These are phyloP conservation scores for Atethmia centrago DNA, from an alignment of 2,888 invertebrate species.

Conservation along the genomic window DNA sequence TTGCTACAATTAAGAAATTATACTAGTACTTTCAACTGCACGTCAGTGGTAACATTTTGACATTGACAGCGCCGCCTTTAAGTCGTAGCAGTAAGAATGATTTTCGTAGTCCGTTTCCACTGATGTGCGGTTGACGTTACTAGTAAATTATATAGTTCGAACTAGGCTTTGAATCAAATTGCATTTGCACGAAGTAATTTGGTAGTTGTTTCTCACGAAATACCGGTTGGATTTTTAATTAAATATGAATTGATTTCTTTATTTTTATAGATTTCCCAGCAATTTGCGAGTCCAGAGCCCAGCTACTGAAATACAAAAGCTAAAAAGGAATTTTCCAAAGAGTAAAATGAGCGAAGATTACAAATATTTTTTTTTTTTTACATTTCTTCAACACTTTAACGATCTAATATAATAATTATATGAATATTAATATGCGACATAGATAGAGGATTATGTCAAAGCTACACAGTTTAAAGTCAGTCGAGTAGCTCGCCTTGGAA, in stretches of 20 bases:
- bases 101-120: too few species aligned
- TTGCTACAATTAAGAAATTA: background rate
- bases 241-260: too few species aligned
- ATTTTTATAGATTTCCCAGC: background rate
- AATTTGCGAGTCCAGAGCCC: background rate
- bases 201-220: background rate
- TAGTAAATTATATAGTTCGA: background rate
- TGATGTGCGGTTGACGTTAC: too few species aligned
- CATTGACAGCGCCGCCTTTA: too few species aligned
- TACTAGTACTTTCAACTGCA: too few species aligned
- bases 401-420: background rate
- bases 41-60: too few species aligned
- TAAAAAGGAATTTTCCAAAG: too few species aligned
- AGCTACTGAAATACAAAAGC: background rate
- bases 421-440: slow-evolving; percentile 13
- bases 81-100: too few species aligned
- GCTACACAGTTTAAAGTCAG: slow-evolving; percentile 53
- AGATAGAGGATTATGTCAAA: slow-evolving; percentile 35
- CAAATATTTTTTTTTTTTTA: background rate
- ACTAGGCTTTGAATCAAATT: background rate
- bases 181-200: background rate
- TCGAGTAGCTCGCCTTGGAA: slow-evolving; percentile 63
- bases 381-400: background rate
- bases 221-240: too few species aligned
- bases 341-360: too few species aligned